These are phyloP conservation scores for Melolontha melolontha DNA, from an alignment of 2,888 invertebrate species.

Conservation along the genomic window DNA sequence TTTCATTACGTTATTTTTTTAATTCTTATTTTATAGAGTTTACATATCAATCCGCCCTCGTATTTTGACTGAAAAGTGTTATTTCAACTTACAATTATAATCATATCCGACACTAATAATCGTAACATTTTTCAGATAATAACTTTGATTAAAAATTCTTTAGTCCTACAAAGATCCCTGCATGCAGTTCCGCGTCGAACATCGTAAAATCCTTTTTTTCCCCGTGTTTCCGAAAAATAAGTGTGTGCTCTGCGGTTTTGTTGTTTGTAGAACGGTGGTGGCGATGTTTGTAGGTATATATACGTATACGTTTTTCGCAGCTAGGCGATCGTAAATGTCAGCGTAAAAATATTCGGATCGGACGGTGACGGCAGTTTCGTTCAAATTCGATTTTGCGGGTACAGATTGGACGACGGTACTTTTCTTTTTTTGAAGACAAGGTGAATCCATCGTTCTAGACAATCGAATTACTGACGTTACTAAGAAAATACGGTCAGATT, in stretches of 20 bases:
- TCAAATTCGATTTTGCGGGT: conserved; percentile 37
- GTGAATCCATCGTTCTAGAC: conserved; percentile 33
- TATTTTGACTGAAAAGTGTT: too few species aligned
- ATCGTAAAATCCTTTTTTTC: conserved; percentile 24
- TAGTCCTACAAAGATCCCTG: conserved; percentile 1
- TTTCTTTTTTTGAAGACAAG: conserved; percentile 21
- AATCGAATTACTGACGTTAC: conserved; percentile 26
- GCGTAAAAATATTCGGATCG: conserved; percentile 36
- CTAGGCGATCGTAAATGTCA: conserved; percentile 29
- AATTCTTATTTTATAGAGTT: too few species aligned
- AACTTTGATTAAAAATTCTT: not conserved
- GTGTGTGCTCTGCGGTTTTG: conserved; percentile 27
- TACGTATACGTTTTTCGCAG: not conserved
- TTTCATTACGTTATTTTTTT: too few species aligned
- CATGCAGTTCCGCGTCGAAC: not conserved
- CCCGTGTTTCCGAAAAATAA: conserved; percentile 26
- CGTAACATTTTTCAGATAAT: too few species aligned
- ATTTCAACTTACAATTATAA: too few species aligned
- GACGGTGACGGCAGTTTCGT: conserved; percentile 33
- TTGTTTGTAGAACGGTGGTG: conserved; percentile 16
- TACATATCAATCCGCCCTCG: too few species aligned
- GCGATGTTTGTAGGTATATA: conserved; percentile 3
- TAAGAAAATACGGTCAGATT: conserved; percentile 17
- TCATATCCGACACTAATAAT: too few species aligned
- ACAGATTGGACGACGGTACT: conserved; percentile 35